Percentiles rank a stretch among this genome's conserved stretches.
Evolutionary conservation across 1,140 invertebrate species (phyloP).

Genomic region (Ostrea edulis): DNA sequence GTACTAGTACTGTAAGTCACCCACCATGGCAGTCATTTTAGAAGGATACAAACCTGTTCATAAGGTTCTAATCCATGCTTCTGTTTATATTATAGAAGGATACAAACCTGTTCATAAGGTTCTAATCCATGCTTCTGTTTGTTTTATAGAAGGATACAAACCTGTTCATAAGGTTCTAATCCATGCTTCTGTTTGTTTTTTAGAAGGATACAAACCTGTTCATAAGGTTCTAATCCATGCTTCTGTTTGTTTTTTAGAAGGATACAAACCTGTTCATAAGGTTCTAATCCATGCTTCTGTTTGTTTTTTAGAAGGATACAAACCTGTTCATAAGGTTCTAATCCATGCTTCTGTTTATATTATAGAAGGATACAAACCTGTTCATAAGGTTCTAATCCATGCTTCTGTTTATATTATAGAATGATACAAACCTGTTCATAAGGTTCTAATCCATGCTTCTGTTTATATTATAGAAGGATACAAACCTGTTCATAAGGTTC

Average conservation of each 20-base stretch:
- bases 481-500: constrained; percentile 54
- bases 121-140: constrained; percentile 56
- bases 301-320: constrained; percentile 54
- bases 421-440: constrained; percentile 57
- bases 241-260: constrained; percentile 55
- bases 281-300: constrained; percentile 54
- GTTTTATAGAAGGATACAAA: constrained; percentile 52
- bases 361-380: too few relatives aligned
- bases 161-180: constrained; percentile 52
- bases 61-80: constrained; percentile 54
- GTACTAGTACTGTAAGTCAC: too few relatives aligned
- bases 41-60: constrained; percentile 42
- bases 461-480: too few relatives aligned
- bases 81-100: too few relatives aligned
- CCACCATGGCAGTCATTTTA: too few relatives aligned
- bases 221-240: constrained; percentile 53
- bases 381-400: constrained; percentile 54
- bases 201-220: constrained; percentile 54
- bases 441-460: constrained; percentile 53
- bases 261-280: constrained; percentile 54
- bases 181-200: constrained; percentile 57
- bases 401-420: constrained; percentile 57
- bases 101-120: constrained; percentile 52
- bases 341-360: constrained; percentile 56
- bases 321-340: constrained; percentile 54